Evolutionary conservation across 92 coral and sea anemone species (phyloP), one percentile per base, ranked within the genome.

Genomic region (Heteractis magnifica): DNA sequence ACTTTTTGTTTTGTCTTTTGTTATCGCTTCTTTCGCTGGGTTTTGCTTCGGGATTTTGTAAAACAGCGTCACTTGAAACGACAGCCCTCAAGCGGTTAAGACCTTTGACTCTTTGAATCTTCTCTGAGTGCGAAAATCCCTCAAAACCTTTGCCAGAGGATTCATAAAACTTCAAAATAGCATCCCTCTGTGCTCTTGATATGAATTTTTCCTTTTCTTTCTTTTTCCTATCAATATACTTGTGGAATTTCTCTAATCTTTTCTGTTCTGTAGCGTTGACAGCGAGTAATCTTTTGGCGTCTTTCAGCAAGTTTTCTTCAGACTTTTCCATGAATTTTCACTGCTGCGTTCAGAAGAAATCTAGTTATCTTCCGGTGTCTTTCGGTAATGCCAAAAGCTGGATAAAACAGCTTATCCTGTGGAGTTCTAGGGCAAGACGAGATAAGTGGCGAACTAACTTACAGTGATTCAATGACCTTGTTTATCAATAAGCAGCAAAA

Each of bases 211-310:
- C 81, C 49, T 78, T 85, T 64, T 85, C 88, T 74, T 18, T 78
- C 65, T 79, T 85, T 52, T 70, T 78, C 23, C 56, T 85, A 18
- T 85, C 88, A 13, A 85, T 65, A 21, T 78, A 74, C 71, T 73
- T 85, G 62, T 85, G 88, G 72, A 85, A 59, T 71, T 85, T 85
- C 74, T 85, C 88, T 78, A 85, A 55, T 65, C 88, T 65, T 49
- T 77, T 85, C 65, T 85, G 88, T 71, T 85, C 88, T 52, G 78
- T 79, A 8, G 88, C 88, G 72, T 85, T 85, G 15, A 52, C 88
- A 48, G 83, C 88, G 70, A 78, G 88, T 75, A 85, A 71, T 78
- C 88, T 71, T 72, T 82, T 77, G 71, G 88, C 82, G 34, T 85
- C 88, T 76, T 85, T 78, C 88, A 81, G 52, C 77, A 81, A 70